A percentile compares a stretch with the other conserved stretches of the same genome.
phyloP scores from a whole-genome alignment of 2,113 vertebrate species.

The Calyptommatus sinebrachiatus region DNA sequence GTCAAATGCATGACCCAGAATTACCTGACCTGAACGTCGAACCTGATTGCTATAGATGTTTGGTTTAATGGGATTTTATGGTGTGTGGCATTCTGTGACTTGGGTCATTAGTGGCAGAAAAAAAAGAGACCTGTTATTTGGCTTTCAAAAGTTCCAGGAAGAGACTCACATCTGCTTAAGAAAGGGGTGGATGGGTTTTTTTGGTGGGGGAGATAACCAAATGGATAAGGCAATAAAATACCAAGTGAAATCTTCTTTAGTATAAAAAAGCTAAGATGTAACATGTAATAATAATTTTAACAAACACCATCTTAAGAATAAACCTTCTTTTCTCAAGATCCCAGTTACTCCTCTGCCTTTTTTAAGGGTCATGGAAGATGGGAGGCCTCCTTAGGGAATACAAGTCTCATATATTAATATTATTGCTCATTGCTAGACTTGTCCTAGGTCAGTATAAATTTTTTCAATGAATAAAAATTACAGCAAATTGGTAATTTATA shows the following conservation, averaged over 20 bases:
- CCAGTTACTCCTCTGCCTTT: not conserved
- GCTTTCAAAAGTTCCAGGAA: not conserved
- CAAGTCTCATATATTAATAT: not conserved
- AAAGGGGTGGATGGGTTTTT: not conserved
- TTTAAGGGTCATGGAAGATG: not conserved
- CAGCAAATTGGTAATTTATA: too few relatives aligned
- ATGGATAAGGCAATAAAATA: slow-evolving; percentile 28
- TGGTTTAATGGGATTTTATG: not conserved
- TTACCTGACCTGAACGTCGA: slow-evolving; percentile 17
- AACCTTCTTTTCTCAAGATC: not conserved
- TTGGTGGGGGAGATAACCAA: not conserved
- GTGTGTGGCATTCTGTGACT: not conserved
- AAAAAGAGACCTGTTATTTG: slow-evolving; percentile 6
- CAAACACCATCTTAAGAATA: not conserved
- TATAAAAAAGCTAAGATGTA: fast-evolving
- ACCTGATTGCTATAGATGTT: not conserved
- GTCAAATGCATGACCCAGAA: not conserved
- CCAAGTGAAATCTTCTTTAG: not conserved
- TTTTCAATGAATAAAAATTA: too few relatives aligned
- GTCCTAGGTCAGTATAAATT: too few relatives aligned
- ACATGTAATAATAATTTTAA: not conserved
- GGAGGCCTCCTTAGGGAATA: not conserved
- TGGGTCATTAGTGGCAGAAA: fast-evolving
- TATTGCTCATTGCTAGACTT: too few relatives aligned
- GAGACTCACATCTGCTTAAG: not conserved